phyloP scores from a whole-genome alignment of 2,888 invertebrate genomes.

The Hedychridium roseum region DNA sequence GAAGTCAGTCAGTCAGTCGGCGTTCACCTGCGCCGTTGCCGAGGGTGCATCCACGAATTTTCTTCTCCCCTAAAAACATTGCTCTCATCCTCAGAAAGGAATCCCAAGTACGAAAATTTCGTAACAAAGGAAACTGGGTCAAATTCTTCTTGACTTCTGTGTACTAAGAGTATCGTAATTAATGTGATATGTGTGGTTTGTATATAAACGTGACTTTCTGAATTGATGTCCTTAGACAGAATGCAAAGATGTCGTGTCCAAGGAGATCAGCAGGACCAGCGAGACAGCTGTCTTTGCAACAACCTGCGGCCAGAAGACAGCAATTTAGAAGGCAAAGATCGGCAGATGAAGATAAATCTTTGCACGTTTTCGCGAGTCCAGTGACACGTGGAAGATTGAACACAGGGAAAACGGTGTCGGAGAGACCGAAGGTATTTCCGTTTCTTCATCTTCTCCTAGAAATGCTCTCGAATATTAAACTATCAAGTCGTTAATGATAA shows the following conservation, averaged over 20 bases:
- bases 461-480: too few species aligned
- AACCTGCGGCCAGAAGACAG: slow-evolving; percentile 41
- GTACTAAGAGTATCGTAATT: too few species aligned
- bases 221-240: not conserved
- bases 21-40: slow-evolving; percentile 49
- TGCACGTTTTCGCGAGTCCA: slow-evolving; percentile 38
- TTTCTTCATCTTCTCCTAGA: not conserved
- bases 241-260: slow-evolving; percentile 39
- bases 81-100: too few species aligned
- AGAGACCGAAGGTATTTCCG: slow-evolving; percentile 30
- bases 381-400: slow-evolving; percentile 28
- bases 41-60: too few species aligned
- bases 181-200: too few species aligned
- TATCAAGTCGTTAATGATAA: not conserved
- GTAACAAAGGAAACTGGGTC: too few species aligned
- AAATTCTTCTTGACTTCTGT: too few species aligned
- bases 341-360: slow-evolving; percentile 50
- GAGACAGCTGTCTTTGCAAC: slow-evolving; percentile 57
- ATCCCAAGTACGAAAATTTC: too few species aligned
- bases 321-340: slow-evolving; percentile 55
- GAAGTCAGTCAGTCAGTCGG: slow-evolving; percentile 51
- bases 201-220: too few species aligned
- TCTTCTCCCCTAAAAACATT: too few species aligned
- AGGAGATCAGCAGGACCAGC: slow-evolving; percentile 45
- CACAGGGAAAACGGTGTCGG: slow-evolving; percentile 15